Conservation (phyloP, 2,113 vertebrate genomes). For the Casuarius casuarius region DNA sequence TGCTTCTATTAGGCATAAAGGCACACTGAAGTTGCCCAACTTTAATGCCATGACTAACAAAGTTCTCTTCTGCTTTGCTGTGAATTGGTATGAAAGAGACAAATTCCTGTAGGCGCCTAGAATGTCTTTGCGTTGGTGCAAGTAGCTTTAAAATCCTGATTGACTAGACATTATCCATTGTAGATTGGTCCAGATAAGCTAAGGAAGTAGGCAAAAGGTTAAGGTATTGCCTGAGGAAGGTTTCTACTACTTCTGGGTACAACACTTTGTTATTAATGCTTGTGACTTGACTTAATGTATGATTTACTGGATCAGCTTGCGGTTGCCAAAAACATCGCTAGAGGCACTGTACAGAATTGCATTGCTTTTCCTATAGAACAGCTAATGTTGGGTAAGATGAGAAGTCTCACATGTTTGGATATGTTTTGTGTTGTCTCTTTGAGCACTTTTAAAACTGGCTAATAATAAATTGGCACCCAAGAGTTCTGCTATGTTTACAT, state of each 20-base stretch:
- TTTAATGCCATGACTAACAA: background rate
- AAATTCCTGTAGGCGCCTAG: background rate
- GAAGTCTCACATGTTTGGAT: rapidly evolving
- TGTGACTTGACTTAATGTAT: background rate
- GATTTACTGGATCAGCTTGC: background rate
- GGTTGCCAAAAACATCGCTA: background rate
- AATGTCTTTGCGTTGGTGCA: background rate
- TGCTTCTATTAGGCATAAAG: background rate
- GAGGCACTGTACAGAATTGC: background rate
- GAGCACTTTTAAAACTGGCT: background rate
- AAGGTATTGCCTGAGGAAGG: background rate
- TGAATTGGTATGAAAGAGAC: background rate
- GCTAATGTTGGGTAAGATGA: background rate
- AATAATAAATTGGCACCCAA: background rate
- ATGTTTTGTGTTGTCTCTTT: background rate
- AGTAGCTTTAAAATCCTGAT: background rate
- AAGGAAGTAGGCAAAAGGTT: background rate
- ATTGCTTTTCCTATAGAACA: no score
- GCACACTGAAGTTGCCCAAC: background rate
- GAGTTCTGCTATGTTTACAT: background rate
- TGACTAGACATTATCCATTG: background rate
- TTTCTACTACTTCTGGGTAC: background rate
- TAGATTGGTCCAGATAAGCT: background rate
- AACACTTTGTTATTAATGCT: background rate
- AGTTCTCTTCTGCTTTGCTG: rapidly evolving